These are phyloP conservation scores for Tyto alba DNA, from an alignment of 2,113 vertebrate species.

Conservation along the genomic window DNA sequence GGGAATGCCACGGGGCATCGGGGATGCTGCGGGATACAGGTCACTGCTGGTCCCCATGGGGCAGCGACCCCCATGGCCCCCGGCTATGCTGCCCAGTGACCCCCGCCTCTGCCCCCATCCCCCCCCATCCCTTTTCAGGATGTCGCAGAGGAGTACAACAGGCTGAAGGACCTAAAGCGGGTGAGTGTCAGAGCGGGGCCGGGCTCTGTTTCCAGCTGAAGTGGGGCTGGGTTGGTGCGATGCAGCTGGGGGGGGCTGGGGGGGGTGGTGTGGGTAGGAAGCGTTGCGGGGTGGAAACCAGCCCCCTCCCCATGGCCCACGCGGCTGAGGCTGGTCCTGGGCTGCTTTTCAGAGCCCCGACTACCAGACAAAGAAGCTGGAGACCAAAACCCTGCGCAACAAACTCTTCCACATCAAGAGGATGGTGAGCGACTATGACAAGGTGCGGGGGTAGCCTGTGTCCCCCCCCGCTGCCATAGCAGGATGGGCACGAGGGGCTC, in stretches of 20 bases:
- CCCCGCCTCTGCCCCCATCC: not conserved
- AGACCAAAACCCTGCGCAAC: slow-evolving; percentile 71
- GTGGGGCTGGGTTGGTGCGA: rapidly evolving
- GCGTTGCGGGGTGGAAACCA: no score
- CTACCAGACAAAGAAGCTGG: slow-evolving; percentile 77
- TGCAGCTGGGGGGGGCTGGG: not conserved
- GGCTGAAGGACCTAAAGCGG: slow-evolving; percentile 78
- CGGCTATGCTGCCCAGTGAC: not conserved
- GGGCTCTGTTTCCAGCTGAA: no score
- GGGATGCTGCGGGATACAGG: not conserved
- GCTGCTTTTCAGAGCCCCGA: slow-evolving; percentile 66
- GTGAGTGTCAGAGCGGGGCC: slow-evolving; percentile 45
- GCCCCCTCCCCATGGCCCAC: not conserved
- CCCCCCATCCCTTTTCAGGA: slow-evolving; percentile 56
- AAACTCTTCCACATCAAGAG: slow-evolving; percentile 85
- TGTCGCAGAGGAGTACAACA: slow-evolving; percentile 81
- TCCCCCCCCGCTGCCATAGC: rapidly evolving
- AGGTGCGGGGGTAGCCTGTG: slow-evolving; percentile 57
- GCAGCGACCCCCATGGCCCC: not conserved
- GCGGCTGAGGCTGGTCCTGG: not conserved
- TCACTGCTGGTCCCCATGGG: not conserved
- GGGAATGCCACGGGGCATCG: no score
- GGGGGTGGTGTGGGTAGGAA: no score
- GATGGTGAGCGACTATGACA: slow-evolving; percentile 81
- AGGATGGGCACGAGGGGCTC: not conserved